Evolutionary conservation across 2,797 vertebrate species (phyloP).

Genomic region (Danio albolineatus): DNA sequence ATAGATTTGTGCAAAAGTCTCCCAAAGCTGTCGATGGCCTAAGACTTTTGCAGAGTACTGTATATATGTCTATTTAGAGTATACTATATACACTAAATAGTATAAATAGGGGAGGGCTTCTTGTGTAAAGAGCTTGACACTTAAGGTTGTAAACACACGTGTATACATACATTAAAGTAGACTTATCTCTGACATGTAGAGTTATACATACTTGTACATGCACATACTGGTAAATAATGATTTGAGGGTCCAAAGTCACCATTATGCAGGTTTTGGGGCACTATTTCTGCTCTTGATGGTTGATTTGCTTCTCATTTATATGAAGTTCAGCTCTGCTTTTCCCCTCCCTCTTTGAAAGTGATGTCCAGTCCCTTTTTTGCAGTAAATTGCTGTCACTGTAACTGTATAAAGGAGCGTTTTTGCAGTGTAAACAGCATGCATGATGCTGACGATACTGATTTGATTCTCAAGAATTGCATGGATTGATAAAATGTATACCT

Average conservation of each 20-base stretch:
- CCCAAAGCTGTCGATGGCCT: too few relatives aligned
- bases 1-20: too few relatives aligned
- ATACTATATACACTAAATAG: too few relatives aligned
- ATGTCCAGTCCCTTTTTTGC: neutral
- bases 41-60: too few relatives aligned
- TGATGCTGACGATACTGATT: neutral
- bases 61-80: too few relatives aligned
- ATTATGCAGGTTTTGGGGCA: neutral
- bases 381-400: neutral
- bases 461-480: neutral
- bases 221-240: neutral
- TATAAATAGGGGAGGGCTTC: neutral
- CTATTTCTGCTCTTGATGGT: neutral
- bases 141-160: conserved; percentile 18
- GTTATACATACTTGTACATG: neutral
- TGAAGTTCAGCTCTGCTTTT: neutral
- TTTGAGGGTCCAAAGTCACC: neutral
- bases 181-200: conserved; percentile 26
- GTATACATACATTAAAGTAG: conserved; percentile 1
- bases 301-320: neutral
- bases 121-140: conserved; percentile 7
- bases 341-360: neutral
- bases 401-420: neutral
- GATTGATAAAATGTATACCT: neutral
- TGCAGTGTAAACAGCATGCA: neutral